Evolutionary conservation across 2,113 vertebrate species (phyloP), one percentile per base, ranked within the genome.

Genomic region (Zapornia atra): DNA sequence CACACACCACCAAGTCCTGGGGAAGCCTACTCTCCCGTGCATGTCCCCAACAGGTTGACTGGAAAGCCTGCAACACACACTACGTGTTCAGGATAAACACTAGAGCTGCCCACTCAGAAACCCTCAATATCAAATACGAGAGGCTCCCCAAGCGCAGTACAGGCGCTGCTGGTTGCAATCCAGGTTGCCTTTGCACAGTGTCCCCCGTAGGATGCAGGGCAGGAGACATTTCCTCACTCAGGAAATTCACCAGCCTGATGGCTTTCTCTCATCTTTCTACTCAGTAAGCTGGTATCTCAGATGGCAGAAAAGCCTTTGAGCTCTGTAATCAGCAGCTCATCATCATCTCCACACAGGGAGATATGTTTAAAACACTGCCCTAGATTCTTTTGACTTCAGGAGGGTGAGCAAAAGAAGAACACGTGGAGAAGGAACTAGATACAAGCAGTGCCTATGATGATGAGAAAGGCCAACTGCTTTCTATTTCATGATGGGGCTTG

Each of bases 11-110:
- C 1, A 44, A 33, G 48, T 36, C 65, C 20, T 10, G 10, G 7
- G 2, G 51, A 71, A n/a, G 29, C 53, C 53, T 10, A 6, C 54
- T 69, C 78, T 31, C 20, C 8, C 0, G 0, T 3, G 17, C 0
- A 2, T 7, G 11, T 31, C 38, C 46, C 33, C 36, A 15, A 20
- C 0, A 70, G 75, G 36, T 17, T 61, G 59, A 33, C 54, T 17
- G 64, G 20, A 19, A 54, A 61, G 12, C 8, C 59, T 54, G 42
- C 53, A 84, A 63, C 69, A 71, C 40, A 24, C 0, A 0, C 11
- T 11, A 12, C 3, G 2, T 7, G 9, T 44, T 69, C 14, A 38
- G 36, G 33, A 28, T 20, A 63, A 28, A 36, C 20, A 51, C 4
- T 50, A 57, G 20, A 69, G 29, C 46, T 71, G 11, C 38, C 75